Evolutionary conservation across 2,888 invertebrate species (phyloP), one percentile per base, ranked within the genome.

Genomic region (Synergus umbraculus): DNA sequence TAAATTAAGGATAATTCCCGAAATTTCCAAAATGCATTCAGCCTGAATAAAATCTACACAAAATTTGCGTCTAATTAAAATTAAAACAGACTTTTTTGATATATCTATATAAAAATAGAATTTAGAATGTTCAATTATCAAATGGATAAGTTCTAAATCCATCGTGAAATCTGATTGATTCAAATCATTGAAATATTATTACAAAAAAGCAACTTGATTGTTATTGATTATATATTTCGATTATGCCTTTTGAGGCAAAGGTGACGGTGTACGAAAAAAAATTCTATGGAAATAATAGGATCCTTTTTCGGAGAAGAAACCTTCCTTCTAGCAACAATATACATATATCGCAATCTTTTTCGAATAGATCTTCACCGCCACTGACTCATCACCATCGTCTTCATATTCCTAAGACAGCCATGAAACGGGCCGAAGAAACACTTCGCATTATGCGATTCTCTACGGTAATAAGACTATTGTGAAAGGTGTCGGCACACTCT

Each of bases 401-500:
- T 67, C 78, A 76, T 73, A 69, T 80, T 63, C 46, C 37, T 54
- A 79, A 76, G 65, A 76, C 76, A 41, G 44, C 76, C 79, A 69
- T 79, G 76, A 78, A 82, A 79, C 44, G 79, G 76, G 22, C 64
- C 63, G 60, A 78, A 78, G 78, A 82, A 77, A 79, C 76, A 80
- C 37, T 76, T 76, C 65, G 46, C 76, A 58, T 63, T 77, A 76
- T 67, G 69, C 78, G 60, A 81, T 81, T 81, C 63, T 79, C 64
- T 22, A 76, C 81, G 81, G 77, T 82, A 82, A 81, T 81, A 77
- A 81, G 76, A 76, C 58, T 64, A 80, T 78, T 77, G 76, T 79
- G 44, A 66, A 58, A 76, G 76, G 63, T 76, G 64, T 77, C 79
- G 77, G 58, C 46, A 76, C 65, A 76, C 67, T 49, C 41, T 66